Base-by-base conservation (phyloP, 2,797 vertebrate genomes). In the Nyctalus aviator region DNA sequence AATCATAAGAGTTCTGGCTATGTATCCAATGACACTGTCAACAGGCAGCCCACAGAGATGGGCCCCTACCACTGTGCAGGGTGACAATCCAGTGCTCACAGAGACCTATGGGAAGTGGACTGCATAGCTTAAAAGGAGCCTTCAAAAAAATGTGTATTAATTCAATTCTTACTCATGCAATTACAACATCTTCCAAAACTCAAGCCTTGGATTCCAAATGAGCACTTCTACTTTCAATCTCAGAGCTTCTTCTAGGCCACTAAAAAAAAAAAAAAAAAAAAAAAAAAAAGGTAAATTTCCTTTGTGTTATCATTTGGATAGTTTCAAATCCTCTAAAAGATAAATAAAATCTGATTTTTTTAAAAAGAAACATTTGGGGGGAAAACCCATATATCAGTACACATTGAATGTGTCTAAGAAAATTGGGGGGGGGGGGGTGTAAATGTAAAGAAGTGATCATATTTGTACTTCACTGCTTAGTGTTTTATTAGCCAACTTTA, bases 1-100 rank as follows among this genome's bases (percentile, higher is more conserved):
- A 97, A 95, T 90, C 87, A 97, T 95, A 93, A 90, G 90, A 94
- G 90, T 55, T 84, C 88, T 96, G 91, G 0, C 85, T 92, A 91
- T 89, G 86, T 95, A 92, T 84, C 88, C 81, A 97, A 59, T 68
- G 71, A 91, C 89, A 88, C 95, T 57, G 75, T 81, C 77, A 96
- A 23, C 93, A 94, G 95, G 25, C 92, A 95, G 94, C 62, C 83
- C 53, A 94, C 85, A 91, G 86, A 84, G 82, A 92, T 62, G 44
- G 90, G 93, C 27, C 96, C 90, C 77, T 88, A 79, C 86, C 93
- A 96, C 79, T 78, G 84, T 57, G 77, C 73, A 93, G 95, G 81
- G 91, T 94, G 95, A 95, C 0, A 0, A 85, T 69, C 73, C 55
- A 93, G 68, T 50, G 92, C 53, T 88, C 64, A 88, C 25, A 0